A percentile compares a stretch with the other conserved stretches of the same genome.
Evolutionary conservation across 2,113 vertebrate species (phyloP).

Genomic region (Hepsetus odoe): DNA sequence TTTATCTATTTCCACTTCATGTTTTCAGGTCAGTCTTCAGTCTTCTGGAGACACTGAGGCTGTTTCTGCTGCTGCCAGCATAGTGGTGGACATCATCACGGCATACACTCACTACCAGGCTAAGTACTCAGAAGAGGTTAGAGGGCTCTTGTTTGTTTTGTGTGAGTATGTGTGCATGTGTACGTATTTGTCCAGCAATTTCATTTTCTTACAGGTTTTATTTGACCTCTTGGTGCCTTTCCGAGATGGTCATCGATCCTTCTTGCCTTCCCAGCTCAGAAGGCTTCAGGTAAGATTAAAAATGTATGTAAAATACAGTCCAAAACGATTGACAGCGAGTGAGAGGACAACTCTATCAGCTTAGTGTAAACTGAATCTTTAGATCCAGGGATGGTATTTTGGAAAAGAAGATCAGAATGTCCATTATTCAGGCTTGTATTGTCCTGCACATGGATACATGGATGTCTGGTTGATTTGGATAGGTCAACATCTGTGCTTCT

Average conservation of each 20-base stretch:
- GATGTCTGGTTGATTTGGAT: no score
- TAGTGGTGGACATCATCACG: constrained; percentile 81
- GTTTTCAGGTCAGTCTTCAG: constrained; percentile 83
- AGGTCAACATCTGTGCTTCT: no score
- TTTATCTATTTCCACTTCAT: background rate
- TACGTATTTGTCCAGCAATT: background rate
- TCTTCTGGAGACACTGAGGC: constrained; percentile 85
- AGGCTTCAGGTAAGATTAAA: constrained; percentile 76
- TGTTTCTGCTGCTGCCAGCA: constrained; percentile 84
- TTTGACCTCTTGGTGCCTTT: constrained; percentile 84
- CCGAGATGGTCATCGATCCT: constrained; percentile 72
- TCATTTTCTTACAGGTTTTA: constrained; percentile 67
- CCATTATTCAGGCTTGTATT: no score
- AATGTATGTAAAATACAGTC: background rate
- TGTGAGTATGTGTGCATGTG: background rate
- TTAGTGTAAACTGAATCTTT: background rate
- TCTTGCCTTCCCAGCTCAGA: constrained; percentile 81
- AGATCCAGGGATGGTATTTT: no score
- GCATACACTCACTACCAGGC: constrained; percentile 82
- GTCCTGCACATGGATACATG: no score
- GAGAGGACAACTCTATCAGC: background rate
- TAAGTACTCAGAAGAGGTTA: constrained; percentile 83
- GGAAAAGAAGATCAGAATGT: no score
- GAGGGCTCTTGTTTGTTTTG: background rate
- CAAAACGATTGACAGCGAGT: background rate